Conservation (phyloP, 1,140 invertebrate genomes). For the Triops cancriformis region DNA sequence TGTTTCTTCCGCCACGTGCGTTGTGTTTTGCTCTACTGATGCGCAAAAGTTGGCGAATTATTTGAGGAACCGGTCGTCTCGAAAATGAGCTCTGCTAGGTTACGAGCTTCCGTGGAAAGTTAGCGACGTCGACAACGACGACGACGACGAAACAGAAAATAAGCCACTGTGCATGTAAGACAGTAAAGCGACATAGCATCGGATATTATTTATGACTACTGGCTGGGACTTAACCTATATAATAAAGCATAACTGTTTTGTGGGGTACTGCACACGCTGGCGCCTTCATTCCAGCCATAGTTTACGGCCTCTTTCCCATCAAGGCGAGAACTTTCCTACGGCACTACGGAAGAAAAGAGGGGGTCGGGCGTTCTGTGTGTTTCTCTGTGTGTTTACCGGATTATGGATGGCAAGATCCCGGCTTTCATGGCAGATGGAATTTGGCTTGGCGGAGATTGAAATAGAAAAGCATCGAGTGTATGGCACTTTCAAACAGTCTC, state of each 20-base stretch:
- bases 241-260: background rate
- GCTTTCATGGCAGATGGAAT: constrained; percentile 13
- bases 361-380: background rate
- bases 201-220: constrained; percentile 4
- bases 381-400: background rate
- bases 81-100: background rate
- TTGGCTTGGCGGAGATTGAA: constrained; percentile 13
- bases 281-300: constrained; percentile 12
- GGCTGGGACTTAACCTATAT: constrained; percentile 13
- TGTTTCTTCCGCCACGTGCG: background rate
- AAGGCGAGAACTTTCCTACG: constrained; percentile 6
- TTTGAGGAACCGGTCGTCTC: background rate
- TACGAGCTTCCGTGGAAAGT: background rate
- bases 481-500: background rate
- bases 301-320: constrained; percentile 6
- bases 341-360: background rate
- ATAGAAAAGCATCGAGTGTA: constrained; percentile 14
- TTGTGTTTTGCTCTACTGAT: background rate
- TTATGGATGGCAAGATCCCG: constrained; percentile 12
- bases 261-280: constrained; percentile 1
- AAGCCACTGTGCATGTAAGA: background rate
- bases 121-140: background rate
- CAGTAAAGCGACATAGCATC: background rate
- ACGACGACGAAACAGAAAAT: background rate
- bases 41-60: background rate